Conservation (phyloP, 2,113 vertebrate genomes). For the Coturnix japonica region DNA sequence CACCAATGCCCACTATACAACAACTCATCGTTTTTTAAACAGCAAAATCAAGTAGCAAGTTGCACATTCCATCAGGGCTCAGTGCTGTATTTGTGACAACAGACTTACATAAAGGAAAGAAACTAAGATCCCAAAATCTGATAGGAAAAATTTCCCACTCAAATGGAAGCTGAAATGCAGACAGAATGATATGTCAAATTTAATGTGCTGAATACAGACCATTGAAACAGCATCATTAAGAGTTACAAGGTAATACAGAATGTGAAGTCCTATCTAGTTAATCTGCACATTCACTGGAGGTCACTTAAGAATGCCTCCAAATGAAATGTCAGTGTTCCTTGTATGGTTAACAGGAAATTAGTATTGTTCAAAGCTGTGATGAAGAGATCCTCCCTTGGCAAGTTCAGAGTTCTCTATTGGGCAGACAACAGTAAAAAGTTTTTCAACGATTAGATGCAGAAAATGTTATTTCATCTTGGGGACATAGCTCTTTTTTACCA, state of each 20-base stretch:
- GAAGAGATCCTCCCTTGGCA: not conserved
- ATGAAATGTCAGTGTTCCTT: not conserved
- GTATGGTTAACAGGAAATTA: not conserved
- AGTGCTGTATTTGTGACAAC: not conserved
- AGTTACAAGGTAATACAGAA: not conserved
- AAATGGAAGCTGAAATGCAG: not conserved
- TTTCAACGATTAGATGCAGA: not conserved
- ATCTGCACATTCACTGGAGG: not conserved
- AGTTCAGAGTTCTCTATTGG: not conserved
- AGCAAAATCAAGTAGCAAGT: not conserved
- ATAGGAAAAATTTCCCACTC: not conserved
- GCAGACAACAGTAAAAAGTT: not conserved
- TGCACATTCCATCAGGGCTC: not conserved
- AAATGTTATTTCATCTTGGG: not conserved
- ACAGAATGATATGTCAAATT: not conserved
- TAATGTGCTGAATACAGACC: not conserved
- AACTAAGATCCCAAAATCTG: not conserved
- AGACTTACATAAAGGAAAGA: not conserved
- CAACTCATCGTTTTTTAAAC: not conserved
- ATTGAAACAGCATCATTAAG: not conserved
- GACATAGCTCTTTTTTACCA: not conserved
- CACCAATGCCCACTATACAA: not conserved
- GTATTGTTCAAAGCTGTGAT: not conserved
- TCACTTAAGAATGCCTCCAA: not conserved
- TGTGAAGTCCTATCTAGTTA: fast-evolving